These are phyloP conservation scores for Pseudomyrmex gracilis DNA, from an alignment of 1,140 invertebrate species.

Conservation along the genomic window DNA sequence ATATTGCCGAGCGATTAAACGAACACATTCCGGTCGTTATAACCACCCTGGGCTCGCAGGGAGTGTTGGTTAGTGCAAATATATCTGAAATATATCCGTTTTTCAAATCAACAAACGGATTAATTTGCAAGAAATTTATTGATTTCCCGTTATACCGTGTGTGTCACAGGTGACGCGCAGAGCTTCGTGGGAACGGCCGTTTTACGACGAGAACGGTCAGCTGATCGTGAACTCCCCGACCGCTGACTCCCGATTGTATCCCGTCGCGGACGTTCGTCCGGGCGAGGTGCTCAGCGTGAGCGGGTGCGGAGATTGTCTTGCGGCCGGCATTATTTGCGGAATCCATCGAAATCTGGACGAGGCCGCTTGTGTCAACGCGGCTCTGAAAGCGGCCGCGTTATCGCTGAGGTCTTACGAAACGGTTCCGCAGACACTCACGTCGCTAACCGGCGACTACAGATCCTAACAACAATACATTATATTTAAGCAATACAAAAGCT, in stretches of 20 bases:
- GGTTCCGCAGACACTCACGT: constrained; percentile 81
- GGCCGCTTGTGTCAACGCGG: constrained; percentile 82
- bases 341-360: constrained; percentile 83
- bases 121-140: neutral
- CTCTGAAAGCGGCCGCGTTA: constrained; percentile 84
- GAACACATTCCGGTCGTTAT: constrained; percentile 80
- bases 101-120: neutral
- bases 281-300: constrained; percentile 82
- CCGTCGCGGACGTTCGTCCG: constrained; percentile 60
- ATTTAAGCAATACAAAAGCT: too few species aligned
- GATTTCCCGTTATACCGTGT: neutral
- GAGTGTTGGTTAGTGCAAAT: constrained; percentile 81
- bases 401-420: constrained; percentile 84
- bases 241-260: constrained; percentile 78
- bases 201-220: constrained; percentile 73
- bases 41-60: constrained; percentile 81
- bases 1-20: constrained; percentile 74
- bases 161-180: constrained; percentile 76
- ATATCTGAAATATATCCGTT: neutral
- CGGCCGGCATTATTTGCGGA: constrained; percentile 85
- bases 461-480: too few species aligned
- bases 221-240: constrained; percentile 63
- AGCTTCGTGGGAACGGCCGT: constrained; percentile 68
- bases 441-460: neutral
- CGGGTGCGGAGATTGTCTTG: constrained; percentile 87